Base-by-base conservation (phyloP, 2,113 vertebrate genomes). In the Prietella phreatophila region DNA sequence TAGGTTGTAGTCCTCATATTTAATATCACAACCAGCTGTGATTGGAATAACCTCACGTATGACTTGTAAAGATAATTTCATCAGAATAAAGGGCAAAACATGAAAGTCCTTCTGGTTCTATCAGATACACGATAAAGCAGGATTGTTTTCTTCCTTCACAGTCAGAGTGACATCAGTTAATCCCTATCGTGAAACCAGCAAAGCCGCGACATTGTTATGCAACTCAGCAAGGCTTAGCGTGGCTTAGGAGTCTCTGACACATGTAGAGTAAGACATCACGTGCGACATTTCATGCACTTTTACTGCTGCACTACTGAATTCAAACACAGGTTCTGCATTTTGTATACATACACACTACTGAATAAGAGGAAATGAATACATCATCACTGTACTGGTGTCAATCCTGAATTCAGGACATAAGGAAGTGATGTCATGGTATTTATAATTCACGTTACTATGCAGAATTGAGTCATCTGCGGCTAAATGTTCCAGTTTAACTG, bases 151-250 rank as follows among this genome's bases (percentile, higher is more conserved):
- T 27, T 47, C 42, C 73, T 50, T n/a, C 11, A 50, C n/a, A 50
- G 73, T 85, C 71, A 47, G 14, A 78, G 33, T 63, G 56, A n/a
- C 75, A 67, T 65, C 85, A 86, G 75, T 60, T 67, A 61, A 86
- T 71, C 58, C 75, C n/a, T 61, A 22, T 39, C 25, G 11, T 63
- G 7, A 79, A 33, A 33, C 27, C 3, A 6, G 36, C 33, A 30
- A 15, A 58, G 17, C 50, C 39, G 30, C 53, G 42, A 71, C 58
- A 22, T 47, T 50, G 3, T 78, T 61, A 39, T 15, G 19, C 73
- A 58, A 50, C 84, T 39, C 39, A 22, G 27, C 4, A 4, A 67
- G 65, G 42, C 1, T 84, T 84, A 50, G 3, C 8, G n/a, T 13
- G 33, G 50, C 25, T 60, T 50, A 75, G 7, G 75, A 65, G 65